Evolutionary conservation across 2,888 invertebrate species (phyloP).

Genomic region (Allophyes oxyacanthae): DNA sequence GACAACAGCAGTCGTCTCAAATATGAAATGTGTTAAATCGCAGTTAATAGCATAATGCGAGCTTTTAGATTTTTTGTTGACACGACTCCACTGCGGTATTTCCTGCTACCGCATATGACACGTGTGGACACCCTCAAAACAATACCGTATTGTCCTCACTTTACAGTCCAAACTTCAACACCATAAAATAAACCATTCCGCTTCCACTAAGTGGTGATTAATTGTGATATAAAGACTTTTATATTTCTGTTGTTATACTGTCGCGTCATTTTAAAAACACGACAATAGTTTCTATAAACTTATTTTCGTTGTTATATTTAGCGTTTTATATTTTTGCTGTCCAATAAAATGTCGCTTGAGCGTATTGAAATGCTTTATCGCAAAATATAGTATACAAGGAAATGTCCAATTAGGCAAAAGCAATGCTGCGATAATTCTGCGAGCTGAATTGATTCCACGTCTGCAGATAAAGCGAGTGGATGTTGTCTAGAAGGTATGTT

Average conservation of each 20-base stretch:
- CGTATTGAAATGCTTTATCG: constrained; percentile 56
- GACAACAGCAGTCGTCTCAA: constrained; percentile 81
- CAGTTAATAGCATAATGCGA: constrained; percentile 85
- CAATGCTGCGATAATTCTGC: constrained; percentile 84
- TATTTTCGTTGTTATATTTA: constrained; percentile 58
- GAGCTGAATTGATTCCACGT: constrained; percentile 84
- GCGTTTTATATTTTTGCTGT: constrained; percentile 36
- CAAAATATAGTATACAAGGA: constrained; percentile 66
- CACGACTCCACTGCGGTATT: constrained; percentile 83
- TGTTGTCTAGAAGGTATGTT: constrained; percentile 79
- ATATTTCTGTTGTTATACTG: constrained; percentile 83
- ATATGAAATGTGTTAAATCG: constrained; percentile 88
- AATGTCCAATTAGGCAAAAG: constrained; percentile 84
- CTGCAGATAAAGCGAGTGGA: constrained; percentile 81
- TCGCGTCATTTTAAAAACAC: constrained; percentile 77
- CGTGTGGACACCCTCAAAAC: constrained; percentile 47
- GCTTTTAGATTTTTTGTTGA: constrained; percentile 86
- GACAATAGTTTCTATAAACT: constrained; percentile 73
- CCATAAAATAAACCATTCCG: constrained; percentile 54
- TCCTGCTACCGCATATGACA: constrained; percentile 80
- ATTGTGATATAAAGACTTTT: constrained; percentile 86
- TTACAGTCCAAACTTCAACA: constrained; percentile 61
- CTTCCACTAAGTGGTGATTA: constrained; percentile 83
- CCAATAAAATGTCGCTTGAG: constrained; percentile 38
- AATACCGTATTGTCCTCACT: constrained; percentile 53